These are phyloP conservation scores for Drosophila ercepeae DNA, from an alignment of 1,140 invertebrate species.

Conservation along the genomic window DNA sequence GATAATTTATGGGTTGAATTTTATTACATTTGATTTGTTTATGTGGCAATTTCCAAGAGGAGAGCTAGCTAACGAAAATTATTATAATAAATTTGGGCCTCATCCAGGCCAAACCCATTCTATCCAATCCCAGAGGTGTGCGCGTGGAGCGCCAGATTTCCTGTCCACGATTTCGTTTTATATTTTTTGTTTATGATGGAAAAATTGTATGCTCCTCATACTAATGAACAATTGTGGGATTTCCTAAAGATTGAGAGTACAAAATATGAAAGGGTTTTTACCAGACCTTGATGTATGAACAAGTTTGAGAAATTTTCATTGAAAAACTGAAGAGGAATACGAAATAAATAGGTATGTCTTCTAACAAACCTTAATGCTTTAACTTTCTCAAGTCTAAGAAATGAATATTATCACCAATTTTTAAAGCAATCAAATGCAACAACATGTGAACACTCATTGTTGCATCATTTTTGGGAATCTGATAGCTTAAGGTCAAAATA, in stretches of 20 bases:
- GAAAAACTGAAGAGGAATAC: background rate
- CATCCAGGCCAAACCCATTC: conserved; percentile 20
- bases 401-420: background rate
- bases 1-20: conserved; percentile 75
- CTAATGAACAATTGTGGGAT: conserved; percentile 42
- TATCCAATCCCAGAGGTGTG: conserved; percentile 21
- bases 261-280: background rate
- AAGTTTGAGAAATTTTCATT: background rate
- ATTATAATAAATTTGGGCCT: conserved; percentile 35
- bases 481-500: conserved; percentile 57
- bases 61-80: conserved; percentile 21
- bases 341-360: background rate
- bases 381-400: too few species aligned
- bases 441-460: conserved; percentile 17
- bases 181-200: conserved; percentile 45
- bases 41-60: conserved; percentile 51
- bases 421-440: background rate
- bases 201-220: conserved; percentile 53
- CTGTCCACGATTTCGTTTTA: conserved; percentile 51
- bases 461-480: conserved; percentile 52
- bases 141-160: conserved; percentile 75
- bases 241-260: background rate
- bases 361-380: too few species aligned
- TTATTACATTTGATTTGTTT: conserved; percentile 72
- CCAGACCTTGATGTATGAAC: background rate